Evolutionary conservation across 2,888 invertebrate species (phyloP).

Genomic region (Mythimna loreyi): DNA sequence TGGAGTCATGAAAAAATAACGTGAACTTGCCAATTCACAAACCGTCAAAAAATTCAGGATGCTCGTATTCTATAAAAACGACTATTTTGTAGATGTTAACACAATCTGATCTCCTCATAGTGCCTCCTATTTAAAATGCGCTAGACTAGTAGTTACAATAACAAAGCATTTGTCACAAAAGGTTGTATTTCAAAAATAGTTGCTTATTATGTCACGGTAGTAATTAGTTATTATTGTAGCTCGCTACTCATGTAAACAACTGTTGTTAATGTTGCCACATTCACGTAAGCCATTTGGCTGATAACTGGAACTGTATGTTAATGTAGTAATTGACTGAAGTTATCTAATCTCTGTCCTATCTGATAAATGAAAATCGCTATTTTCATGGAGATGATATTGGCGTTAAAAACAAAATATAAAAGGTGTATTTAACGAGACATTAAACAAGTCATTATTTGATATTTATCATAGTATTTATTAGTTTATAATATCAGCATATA

Average conservation of each 20-base stretch:
- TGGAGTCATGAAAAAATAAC: too few species aligned
- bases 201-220: not conserved
- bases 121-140: not conserved
- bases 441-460: too few species aligned
- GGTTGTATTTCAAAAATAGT: conserved; percentile 3
- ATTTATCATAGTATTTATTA: too few species aligned
- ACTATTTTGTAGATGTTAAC: too few species aligned
- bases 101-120: not conserved
- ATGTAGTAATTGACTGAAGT: not conserved
- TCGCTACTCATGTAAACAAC: not conserved
- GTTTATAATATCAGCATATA: too few species aligned
- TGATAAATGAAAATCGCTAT: not conserved
- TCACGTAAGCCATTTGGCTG: not conserved
- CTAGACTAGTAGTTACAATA: conserved; percentile 10
- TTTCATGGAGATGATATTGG: too few species aligned
- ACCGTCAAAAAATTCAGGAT: not conserved
- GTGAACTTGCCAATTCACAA: too few species aligned
- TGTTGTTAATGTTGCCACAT: not conserved
- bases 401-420: not conserved
- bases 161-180: not conserved
- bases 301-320: not conserved
- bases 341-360: not conserved
- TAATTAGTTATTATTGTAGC: not conserved
- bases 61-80: too few species aligned
- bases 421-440: too few species aligned